Evolutionary conservation across 2,797 vertebrate genomes (phyloP).

Genomic region (Muscicapa comitata): DNA sequence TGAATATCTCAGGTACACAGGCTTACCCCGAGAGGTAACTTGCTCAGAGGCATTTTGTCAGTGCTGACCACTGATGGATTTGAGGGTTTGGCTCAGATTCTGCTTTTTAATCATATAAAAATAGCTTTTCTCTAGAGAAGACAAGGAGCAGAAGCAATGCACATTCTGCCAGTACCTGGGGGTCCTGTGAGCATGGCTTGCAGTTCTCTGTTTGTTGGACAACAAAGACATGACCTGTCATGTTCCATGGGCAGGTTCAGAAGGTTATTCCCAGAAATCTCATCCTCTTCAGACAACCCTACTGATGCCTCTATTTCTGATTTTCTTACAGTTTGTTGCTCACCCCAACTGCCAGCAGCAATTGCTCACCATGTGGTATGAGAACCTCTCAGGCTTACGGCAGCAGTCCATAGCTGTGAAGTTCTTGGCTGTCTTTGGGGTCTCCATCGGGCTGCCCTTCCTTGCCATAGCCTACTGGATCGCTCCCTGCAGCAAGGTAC

Average conservation of each 20-base stretch:
- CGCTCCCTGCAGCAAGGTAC: constrained; percentile 96
- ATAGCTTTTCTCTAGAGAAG: background rate
- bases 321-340: constrained; percentile 88
- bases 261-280: background rate
- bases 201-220: background rate
- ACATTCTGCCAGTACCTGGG: fast-evolving
- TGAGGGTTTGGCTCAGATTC: background rate
- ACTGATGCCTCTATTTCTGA: background rate
- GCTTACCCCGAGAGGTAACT: background rate
- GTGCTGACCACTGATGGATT: background rate
- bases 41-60: background rate
- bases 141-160: background rate
- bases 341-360: constrained; percentile 99
- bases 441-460: constrained; percentile 92
- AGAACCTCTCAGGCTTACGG: constrained; percentile 92
- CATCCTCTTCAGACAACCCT: background rate
- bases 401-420: constrained; percentile 96
- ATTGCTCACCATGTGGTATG: constrained; percentile 96
- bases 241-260: background rate
- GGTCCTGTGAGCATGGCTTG: background rate
- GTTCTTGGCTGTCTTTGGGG: constrained; percentile 92
- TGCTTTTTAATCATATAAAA: background rate
- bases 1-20: background rate
- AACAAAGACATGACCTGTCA: fast-evolving
- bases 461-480: constrained; percentile 96